Evolutionary conservation across 1,140 invertebrate species (phyloP).

Genomic region (Drosophila ficusphila): DNA sequence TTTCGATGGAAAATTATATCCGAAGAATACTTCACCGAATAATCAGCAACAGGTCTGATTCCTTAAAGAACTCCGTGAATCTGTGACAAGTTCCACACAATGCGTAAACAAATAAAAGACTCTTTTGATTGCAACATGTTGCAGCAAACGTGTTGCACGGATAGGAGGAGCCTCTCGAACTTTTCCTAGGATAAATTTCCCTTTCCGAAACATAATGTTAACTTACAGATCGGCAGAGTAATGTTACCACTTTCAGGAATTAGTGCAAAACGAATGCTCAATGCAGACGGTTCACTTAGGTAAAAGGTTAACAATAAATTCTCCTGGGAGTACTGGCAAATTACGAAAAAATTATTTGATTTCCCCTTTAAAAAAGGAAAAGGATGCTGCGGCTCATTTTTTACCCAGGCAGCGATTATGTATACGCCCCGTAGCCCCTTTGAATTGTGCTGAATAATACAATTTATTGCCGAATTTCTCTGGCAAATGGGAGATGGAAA

Average conservation of each 20-base stretch:
- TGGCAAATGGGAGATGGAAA: no score
- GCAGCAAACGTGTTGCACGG: slow-evolving; percentile 17
- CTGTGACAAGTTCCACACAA: slow-evolving; percentile 40
- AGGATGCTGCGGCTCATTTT: neutral
- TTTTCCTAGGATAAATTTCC: slow-evolving; percentile 17
- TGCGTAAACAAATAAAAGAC: slow-evolving; percentile 34
- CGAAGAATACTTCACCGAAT: neutral
- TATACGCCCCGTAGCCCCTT: neutral
- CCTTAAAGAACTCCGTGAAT: neutral
- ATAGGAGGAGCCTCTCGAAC: neutral
- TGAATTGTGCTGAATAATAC: slow-evolving; percentile 3
- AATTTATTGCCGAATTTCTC: slow-evolving; percentile 8
- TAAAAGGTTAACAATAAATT: neutral
- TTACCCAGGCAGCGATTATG: neutral
- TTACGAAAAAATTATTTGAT: neutral
- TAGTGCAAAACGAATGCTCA: slow-evolving; percentile 1
- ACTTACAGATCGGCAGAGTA: neutral
- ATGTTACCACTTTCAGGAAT: neutral
- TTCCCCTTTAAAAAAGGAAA: neutral
- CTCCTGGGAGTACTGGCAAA: neutral
- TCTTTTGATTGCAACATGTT: slow-evolving; percentile 4
- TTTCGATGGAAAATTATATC: neutral
- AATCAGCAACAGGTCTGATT: slow-evolving; percentile 30
- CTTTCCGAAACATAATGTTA: neutral
- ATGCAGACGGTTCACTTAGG: neutral